phyloP scores from a whole-genome alignment of 2,888 invertebrate species.

The Hetaerina titia region DNA sequence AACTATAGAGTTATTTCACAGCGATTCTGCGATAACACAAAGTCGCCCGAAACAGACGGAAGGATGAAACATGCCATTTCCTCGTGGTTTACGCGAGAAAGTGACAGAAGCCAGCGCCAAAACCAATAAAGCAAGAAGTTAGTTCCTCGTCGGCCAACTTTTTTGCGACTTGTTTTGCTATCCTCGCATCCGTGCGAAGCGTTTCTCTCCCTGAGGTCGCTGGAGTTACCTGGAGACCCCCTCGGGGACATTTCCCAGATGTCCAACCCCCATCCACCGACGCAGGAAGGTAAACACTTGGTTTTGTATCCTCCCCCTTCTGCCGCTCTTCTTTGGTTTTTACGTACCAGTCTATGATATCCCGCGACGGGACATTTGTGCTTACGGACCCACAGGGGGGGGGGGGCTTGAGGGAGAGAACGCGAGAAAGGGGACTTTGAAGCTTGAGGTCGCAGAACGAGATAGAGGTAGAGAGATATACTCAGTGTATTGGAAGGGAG shows the following conservation, averaged over 20 bases:
- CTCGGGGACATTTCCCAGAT: no score
- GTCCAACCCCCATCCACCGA: not conserved
- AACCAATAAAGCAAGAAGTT: not conserved
- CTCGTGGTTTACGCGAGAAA: not conserved
- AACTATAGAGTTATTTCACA: not conserved
- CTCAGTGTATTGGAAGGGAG: slow-evolving; percentile 61
- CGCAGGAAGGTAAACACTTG: not conserved
- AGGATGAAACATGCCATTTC: not conserved
- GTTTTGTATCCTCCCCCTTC: not conserved
- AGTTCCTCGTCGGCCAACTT: not conserved
- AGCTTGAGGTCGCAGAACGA: not conserved
- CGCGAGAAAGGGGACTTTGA: not conserved
- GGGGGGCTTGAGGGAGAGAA: not conserved
- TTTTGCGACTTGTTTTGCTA: not conserved
- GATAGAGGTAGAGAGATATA: slow-evolving; percentile 10
- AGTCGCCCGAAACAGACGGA: not conserved
- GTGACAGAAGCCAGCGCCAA: not conserved
- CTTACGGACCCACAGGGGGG: not conserved
- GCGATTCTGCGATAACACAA: not conserved
- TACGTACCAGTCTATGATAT: not conserved
- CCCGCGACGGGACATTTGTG: slow-evolving; percentile 43
- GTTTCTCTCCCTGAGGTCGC: no score
- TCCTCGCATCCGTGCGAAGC: no score
- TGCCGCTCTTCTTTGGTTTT: not conserved
- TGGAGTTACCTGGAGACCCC: no score